Evolutionary conservation across 2,888 invertebrate genomes (phyloP).

Genomic region (Ophioninae sp.): DNA sequence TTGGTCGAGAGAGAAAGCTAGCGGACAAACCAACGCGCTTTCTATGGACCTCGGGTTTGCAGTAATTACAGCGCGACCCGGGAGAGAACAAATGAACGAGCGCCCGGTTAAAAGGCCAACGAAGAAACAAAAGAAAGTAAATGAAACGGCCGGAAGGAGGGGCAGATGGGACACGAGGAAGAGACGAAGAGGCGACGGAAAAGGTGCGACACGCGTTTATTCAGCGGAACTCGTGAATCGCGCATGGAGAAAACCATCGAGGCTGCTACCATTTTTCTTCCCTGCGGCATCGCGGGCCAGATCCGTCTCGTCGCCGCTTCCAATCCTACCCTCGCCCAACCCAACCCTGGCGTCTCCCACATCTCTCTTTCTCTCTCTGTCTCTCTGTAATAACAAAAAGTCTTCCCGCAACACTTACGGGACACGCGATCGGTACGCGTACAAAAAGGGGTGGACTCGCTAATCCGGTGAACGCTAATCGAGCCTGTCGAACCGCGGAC

Average conservation of each 20-base stretch:
- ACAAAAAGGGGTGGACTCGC: too few species aligned
- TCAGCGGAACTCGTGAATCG: constrained; percentile 8
- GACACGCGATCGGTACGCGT: too few species aligned
- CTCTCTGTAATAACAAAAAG: too few species aligned
- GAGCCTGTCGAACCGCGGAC: not conserved
- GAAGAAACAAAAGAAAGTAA: constrained; percentile 25
- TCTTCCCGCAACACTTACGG: too few species aligned
- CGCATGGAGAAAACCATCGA: not conserved
- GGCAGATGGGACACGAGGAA: not conserved
- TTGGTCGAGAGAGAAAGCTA: not conserved
- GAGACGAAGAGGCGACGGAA: not conserved
- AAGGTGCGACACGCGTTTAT: constrained; percentile 14
- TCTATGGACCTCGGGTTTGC: constrained; percentile 1
- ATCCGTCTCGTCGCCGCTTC: too few species aligned
- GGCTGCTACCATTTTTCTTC: constrained; percentile 4
- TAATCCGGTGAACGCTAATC: too few species aligned
- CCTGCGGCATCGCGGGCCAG: not conserved
- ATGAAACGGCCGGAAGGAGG: constrained; percentile 17
- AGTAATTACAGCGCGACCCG: constrained; percentile 40
- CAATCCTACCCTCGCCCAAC: too few species aligned
- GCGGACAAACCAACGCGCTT: constrained; percentile 2
- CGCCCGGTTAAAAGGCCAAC: constrained; percentile 2
- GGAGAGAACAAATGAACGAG: constrained; percentile 32
- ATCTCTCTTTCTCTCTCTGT: too few species aligned
- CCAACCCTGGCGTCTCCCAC: too few species aligned